A percentile compares a stretch with the other conserved stretches of the same genome.
Conservation (phyloP, 2,797 vertebrate species). For the Tenualosa thibaudeaui region DNA sequence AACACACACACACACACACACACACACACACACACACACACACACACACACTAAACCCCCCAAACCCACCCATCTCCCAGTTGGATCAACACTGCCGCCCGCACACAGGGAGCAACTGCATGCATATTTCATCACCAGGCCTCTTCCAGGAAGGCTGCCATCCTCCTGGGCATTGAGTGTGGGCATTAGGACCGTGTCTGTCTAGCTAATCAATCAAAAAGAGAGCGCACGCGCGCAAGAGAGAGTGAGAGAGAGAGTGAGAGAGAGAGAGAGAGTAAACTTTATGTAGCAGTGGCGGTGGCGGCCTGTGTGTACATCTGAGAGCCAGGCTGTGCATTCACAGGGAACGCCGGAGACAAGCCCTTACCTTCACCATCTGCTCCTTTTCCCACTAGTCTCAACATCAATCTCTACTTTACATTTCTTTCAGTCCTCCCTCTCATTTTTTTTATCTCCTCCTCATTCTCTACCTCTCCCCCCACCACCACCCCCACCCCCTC, state of each 20-base stretch:
- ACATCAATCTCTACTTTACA: constrained; percentile 26
- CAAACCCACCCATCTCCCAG: not conserved
- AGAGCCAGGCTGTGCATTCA: constrained; percentile 22
- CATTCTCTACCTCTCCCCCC: constrained; percentile 12
- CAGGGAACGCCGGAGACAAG: constrained; percentile 23
- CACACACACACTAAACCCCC: not conserved
- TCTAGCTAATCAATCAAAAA: constrained; percentile 49
- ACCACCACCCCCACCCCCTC: too few relatives aligned
- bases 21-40: constrained; percentile 1
- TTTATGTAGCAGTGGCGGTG: constrained; percentile 29
- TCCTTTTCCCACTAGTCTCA: constrained; percentile 26
- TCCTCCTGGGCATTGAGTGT: constrained; percentile 35
- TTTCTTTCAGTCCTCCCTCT: not conserved
- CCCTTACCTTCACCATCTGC: constrained; percentile 38
- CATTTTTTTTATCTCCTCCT: constrained; percentile 41
- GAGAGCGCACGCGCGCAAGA: not conserved
- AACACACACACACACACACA: not conserved
- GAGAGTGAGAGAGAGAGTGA: not conserved
- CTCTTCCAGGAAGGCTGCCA: constrained; percentile 29
- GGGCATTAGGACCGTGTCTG: constrained; percentile 40
- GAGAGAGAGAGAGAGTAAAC: constrained; percentile 24
- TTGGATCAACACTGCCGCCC: constrained; percentile 38
- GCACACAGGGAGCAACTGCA: constrained; percentile 1
- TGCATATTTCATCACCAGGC: constrained; percentile 42
- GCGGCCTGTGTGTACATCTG: not conserved